Evolutionary conservation across 2,113 vertebrate species (phyloP), one percentile per base, ranked within the genome.

Genomic region (Hassar affinis): DNA sequence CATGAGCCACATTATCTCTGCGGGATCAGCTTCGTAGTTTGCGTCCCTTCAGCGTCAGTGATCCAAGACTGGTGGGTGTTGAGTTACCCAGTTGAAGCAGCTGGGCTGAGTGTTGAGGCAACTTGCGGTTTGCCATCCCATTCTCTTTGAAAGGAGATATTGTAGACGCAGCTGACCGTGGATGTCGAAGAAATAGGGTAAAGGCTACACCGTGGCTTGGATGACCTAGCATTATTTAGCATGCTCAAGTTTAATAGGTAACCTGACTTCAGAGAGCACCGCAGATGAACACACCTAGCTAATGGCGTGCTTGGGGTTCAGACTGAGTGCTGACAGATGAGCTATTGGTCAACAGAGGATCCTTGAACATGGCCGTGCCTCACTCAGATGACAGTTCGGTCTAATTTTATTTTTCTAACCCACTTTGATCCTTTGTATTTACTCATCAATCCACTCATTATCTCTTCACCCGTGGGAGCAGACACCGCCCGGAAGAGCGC

Each of bases 401-500:
- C 81, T 69, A 83, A 38, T 75, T 72, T 77, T 30, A 64, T 64
- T 38, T 61, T 64, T 76, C 33, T 6, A 6, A 8, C 80, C 78
- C 38, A 57, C 61, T 84, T 78, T 52, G 52, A 71, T 84, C 56
- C 17, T 33, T 12, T 18, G 17, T 75, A 79, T 42, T 9, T 17
- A 51, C 59, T 66, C 56, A 56, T 66, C 56, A 56, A 15, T 10
- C 56, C 54, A 42, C 81, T 51, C 61, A 57, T 78, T 49, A 25
- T 52, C 12, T 38, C 72, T 78, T 86, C 82, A 56, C 86, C 82
- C 85, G n/a, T 85, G 89, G 86, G 88, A 89, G 89, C 64, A 78
- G 90, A 90, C 85, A 83, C 79, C 86, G 90, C 91, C 80, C 78
- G 89, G 64, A 91, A 90, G 75, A 90, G 82, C 80, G n/a, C 77